Percentiles rank a stretch among this genome's conserved stretches.
Evolutionary conservation across 2,888 invertebrate genomes (phyloP).

Genomic region (Vandiemenella viatica): DNA sequence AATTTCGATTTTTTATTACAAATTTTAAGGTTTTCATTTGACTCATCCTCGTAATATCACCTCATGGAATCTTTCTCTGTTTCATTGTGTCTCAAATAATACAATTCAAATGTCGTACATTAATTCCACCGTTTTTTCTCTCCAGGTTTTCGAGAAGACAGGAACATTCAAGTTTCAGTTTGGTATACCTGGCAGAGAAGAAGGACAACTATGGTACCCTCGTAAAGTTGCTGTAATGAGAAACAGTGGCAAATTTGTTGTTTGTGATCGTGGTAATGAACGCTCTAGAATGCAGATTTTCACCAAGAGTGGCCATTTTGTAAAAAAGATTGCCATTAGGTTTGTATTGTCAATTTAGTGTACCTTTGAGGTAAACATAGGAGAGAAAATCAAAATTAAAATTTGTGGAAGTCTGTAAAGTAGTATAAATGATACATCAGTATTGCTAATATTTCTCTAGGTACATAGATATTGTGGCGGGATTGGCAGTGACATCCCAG

Average conservation of each 20-base stretch:
- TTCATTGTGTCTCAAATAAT: too few species aligned
- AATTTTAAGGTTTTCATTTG: too few species aligned
- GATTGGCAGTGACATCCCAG: constrained; percentile 79
- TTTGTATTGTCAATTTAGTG: constrained; percentile 1
- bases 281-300: constrained; percentile 95
- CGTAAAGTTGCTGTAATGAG: constrained; percentile 87
- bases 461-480: constrained; percentile 84
- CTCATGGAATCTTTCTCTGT: too few species aligned
- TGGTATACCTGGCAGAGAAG: constrained; percentile 87
- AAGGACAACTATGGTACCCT: constrained; percentile 94
- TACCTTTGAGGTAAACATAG: too few species aligned
- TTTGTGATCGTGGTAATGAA: constrained; percentile 93
- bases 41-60: too few species aligned
- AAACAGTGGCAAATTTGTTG: constrained; percentile 80
- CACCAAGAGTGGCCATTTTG: constrained; percentile 85
- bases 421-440: too few species aligned
- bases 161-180: constrained; percentile 89
- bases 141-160: constrained; percentile 79
- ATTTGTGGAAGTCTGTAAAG: too few species aligned
- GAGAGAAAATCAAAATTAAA: too few species aligned
- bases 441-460: too few species aligned
- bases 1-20: too few species aligned
- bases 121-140: too few species aligned
- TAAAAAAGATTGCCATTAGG: constrained; percentile 81
- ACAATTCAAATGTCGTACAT: too few species aligned